These are phyloP conservation scores for Microtus richardsoni DNA, from an alignment of 2,113 vertebrate species.

Conservation along the genomic window DNA sequence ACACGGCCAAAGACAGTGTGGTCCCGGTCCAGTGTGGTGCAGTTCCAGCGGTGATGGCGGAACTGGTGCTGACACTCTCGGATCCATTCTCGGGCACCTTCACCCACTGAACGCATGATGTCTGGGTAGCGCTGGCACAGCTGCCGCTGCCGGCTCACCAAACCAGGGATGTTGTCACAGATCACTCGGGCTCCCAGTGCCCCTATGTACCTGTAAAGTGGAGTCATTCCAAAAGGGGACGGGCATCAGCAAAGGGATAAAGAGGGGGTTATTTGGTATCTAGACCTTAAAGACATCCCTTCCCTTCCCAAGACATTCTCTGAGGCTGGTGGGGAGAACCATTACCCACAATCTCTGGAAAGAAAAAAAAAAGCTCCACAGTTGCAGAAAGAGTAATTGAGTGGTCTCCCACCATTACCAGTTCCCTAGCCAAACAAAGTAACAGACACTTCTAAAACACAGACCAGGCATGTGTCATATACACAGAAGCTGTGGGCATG, in stretches of 20 bases:
- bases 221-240: neutral
- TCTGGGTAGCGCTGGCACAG: slow-evolving; percentile 97
- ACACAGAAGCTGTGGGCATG: slow-evolving; percentile 54
- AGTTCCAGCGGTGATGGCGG: slow-evolving; percentile 99
- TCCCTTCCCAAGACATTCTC: slow-evolving; percentile 2
- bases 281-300: neutral
- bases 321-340: neutral
- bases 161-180: slow-evolving; percentile 97
- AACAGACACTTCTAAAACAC: slow-evolving; percentile 58
- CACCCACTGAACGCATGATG: slow-evolving; percentile 98
- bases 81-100: slow-evolving; percentile 98
- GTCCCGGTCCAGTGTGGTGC: slow-evolving; percentile 97
- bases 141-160: slow-evolving; percentile 97
- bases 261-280: neutral
- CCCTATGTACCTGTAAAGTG: slow-evolving; percentile 94
- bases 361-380: neutral
- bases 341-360: slow-evolving; percentile 26
- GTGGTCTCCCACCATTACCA: slow-evolving; percentile 40
- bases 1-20: slow-evolving; percentile 97
- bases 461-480: slow-evolving; percentile 61
- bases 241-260: neutral
- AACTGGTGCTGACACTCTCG: slow-evolving; percentile 98
- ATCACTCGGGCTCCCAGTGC: slow-evolving; percentile 96
- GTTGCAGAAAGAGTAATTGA: slow-evolving; percentile 24
- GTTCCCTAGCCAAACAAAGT: slow-evolving; percentile 58